phyloP scores from a whole-genome alignment of 1,140 invertebrate genomes.

The Episyrphus balteatus region DNA sequence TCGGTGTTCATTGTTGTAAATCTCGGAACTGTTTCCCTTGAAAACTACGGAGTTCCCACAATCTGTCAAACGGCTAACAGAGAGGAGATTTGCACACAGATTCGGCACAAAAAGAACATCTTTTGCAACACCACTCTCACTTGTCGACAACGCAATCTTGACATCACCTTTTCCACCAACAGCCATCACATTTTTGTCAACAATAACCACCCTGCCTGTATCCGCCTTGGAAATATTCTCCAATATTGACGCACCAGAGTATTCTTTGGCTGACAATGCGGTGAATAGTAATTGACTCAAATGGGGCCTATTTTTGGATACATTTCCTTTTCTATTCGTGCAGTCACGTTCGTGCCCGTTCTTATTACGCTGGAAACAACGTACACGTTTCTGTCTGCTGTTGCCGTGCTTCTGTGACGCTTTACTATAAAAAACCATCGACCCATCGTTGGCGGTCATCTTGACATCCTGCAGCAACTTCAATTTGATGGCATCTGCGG shows the following conservation, averaged over 20 bases:
- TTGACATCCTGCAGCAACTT: constrained; percentile 31
- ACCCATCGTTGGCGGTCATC: neutral
- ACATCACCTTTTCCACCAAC: neutral
- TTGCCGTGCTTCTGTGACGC: too few species aligned
- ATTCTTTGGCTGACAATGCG: too few species aligned
- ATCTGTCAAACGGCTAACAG: constrained; percentile 10
- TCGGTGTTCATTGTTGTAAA: too few species aligned
- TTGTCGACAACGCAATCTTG: neutral
- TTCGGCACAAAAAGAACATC: constrained; percentile 6
- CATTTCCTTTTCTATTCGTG: constrained; percentile 2
- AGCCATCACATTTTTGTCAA: neutral
- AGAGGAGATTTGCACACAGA: constrained; percentile 11
- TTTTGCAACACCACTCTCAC: neutral
- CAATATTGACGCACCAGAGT: constrained; percentile 2
- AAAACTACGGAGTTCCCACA: constrained; percentile 18
- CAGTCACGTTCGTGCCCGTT: too few species aligned
- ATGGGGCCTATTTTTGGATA: too few species aligned
- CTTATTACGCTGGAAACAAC: neutral
- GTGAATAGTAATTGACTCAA: too few species aligned
- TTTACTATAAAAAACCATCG: too few species aligned
- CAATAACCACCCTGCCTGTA: neutral
- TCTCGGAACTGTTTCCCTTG: constrained; percentile 14
- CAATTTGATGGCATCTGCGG: constrained; percentile 29
- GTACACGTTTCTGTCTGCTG: neutral
- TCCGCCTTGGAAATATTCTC: neutral